Conservation (phyloP, 2,113 vertebrate species). For the Elgaria multicarinata region DNA sequence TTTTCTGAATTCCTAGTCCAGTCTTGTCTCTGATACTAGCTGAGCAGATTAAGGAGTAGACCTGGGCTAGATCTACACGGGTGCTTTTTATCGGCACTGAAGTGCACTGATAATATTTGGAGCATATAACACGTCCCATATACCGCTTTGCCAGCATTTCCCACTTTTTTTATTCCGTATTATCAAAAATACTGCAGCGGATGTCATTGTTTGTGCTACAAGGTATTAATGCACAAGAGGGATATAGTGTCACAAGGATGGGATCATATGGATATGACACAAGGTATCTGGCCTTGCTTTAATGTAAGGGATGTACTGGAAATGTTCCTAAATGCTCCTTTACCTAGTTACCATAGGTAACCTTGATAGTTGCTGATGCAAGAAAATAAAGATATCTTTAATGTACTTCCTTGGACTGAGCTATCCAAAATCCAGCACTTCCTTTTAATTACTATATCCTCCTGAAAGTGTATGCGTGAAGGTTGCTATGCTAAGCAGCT, state of each 20-base stretch:
- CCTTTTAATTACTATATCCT: slow-evolving; percentile 1
- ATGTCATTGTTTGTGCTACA: too few species aligned
- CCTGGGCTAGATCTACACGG: too few species aligned
- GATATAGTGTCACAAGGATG: too few species aligned
- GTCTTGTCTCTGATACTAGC: not conserved
- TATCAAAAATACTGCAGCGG: too few species aligned
- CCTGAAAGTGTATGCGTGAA: slow-evolving; percentile 13
- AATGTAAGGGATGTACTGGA: not conserved
- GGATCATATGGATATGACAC: too few species aligned
- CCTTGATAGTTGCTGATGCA: not conserved
- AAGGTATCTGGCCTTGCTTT: not conserved
- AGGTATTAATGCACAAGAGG: too few species aligned
- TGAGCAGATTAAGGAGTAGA: not conserved
- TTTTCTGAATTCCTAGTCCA: not conserved
- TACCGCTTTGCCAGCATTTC: too few species aligned
- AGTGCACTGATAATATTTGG: too few species aligned
- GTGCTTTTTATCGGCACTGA: too few species aligned
- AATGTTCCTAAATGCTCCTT: not conserved
- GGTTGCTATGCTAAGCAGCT: slow-evolving; percentile 31
- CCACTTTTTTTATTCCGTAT: too few species aligned
- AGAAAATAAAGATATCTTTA: not conserved
- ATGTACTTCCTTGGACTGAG: not conserved
- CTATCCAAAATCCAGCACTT: not conserved
- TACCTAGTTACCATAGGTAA: not conserved
- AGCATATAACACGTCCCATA: too few species aligned